Percentiles rank a stretch among this genome's conserved stretches.
These are phyloP conservation scores for Yponomeuta malinellus DNA, from an alignment of 2,888 invertebrate genomes.

Conservation along the genomic window DNA sequence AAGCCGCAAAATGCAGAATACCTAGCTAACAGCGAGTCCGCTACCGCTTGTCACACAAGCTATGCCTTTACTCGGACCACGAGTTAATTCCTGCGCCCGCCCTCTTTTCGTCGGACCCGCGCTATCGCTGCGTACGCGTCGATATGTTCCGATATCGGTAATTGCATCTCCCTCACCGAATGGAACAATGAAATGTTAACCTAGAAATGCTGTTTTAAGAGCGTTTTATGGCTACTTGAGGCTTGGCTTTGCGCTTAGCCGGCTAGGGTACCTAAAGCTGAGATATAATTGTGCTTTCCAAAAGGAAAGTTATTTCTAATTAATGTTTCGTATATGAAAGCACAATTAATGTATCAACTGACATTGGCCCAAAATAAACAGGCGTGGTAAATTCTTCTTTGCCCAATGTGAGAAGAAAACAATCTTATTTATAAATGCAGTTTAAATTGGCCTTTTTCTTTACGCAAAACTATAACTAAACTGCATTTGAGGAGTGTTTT, in stretches of 20 bases:
- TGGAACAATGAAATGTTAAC: conserved; percentile 17
- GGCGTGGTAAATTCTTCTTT: too few species aligned
- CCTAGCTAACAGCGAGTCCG: background rate
- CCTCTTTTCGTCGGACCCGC: conserved; percentile 44
- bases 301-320: too few species aligned
- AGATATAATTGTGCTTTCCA: too few species aligned
- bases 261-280: background rate
- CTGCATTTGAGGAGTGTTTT: too few species aligned
- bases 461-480: too few species aligned
- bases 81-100: conserved; percentile 43
- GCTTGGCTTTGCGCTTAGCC: background rate
- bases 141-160: conserved; percentile 48
- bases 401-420: too few species aligned
- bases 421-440: too few species aligned
- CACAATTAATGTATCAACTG: too few species aligned
- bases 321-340: too few species aligned
- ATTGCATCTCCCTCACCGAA: conserved; percentile 43
- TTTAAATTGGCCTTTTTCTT: too few species aligned
- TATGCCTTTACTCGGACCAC: background rate
- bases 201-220: background rate
- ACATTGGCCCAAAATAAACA: too few species aligned
- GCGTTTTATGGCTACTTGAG: background rate
- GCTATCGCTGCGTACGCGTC: conserved; percentile 31
- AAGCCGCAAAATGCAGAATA: too few species aligned
- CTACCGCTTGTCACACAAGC: background rate